Base-by-base conservation (phyloP, 2,888 invertebrate species). In the Tipula unca region DNA sequence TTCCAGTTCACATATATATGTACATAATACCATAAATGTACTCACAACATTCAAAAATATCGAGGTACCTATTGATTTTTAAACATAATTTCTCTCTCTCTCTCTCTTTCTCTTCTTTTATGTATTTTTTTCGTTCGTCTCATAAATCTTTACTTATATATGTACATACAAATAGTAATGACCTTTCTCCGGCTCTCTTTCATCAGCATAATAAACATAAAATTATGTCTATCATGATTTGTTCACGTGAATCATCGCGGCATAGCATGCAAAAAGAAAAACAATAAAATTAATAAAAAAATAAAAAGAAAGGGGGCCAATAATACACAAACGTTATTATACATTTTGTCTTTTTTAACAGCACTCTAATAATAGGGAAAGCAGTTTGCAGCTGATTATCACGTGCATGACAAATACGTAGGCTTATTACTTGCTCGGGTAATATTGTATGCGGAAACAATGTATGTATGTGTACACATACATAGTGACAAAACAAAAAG, bases 181-280 rank as follows among this genome's bases (percentile, higher is more conserved):
- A 69, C 69, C 69, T 69, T 69, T n/a, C 69, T 69, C 25, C 69
- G 20, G n/a, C 17, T 69, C 69, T 25, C 10, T 25, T 69, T 69
- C 69, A 13, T 1, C 25, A 69, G 69, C 69, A 69, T 69, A 69
- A 69, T 69, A 69, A 69, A 69, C 69, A 69, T 25, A 69, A 69
- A 69, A 69, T 69, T 69, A 69, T 69, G 69, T 69, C 69, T 69
- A 69, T 25, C 69, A 69, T 69, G 69, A 69, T 69, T 69, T 69
- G 69, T 69, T 69, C 69, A 69, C 69, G 69, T 69, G 69, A 69
- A 69, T 69, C 69, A 69, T 69, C 25, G 3, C 1, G 25, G 10
- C 69, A 69, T 25, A 69, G 69, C 69, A 25, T 69, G 69, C 69
- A 69, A 69, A 69, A 69, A 2, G 20, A 13, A 69, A 5, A 39